These are phyloP conservation scores for Calyptomena viridis DNA, from an alignment of 2,113 vertebrate genomes.

Conservation along the genomic window DNA sequence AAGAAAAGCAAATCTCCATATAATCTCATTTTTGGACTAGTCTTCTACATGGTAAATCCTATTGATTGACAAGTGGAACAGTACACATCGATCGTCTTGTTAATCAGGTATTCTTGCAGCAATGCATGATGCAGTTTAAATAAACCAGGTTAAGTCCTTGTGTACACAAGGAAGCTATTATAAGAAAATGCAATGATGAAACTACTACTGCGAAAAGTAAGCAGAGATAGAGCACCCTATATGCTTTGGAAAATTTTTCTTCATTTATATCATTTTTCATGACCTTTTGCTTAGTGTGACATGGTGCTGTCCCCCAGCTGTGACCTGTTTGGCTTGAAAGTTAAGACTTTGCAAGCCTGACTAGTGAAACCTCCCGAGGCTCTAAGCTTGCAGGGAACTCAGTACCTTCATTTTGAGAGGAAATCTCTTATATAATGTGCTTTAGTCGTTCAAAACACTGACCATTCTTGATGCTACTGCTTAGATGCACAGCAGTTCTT, in stretches of 20 bases:
- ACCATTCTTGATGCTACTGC: not conserved
- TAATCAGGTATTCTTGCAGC: slow-evolving; percentile 40
- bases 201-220: slow-evolving; percentile 38
- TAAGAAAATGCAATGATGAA: slow-evolving; percentile 43
- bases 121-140: slow-evolving; percentile 19
- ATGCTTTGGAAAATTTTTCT: not conserved
- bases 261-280: not conserved
- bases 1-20: not conserved
- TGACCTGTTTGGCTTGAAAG: slow-evolving; percentile 40
- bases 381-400: not conserved
- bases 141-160: slow-evolving; percentile 37
- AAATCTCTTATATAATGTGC: not conserved
- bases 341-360: slow-evolving; percentile 1
- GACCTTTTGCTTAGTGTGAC: slow-evolving; percentile 3
- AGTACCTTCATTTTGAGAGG: not conserved
- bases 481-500: not conserved
- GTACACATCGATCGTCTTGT: slow-evolving; percentile 36
- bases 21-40: slow-evolving; percentile 4
- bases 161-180: slow-evolving; percentile 60
- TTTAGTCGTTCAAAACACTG: not conserved
- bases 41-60: not conserved
- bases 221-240: not conserved
- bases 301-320: not conserved
- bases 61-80: slow-evolving; percentile 37
- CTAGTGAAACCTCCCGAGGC: not conserved